Percentiles rank a stretch among this genome's conserved stretches.
These are phyloP conservation scores for Cyrtodaria siliqua DNA, from an alignment of 2,888 invertebrate genomes.

Conservation along the genomic window DNA sequence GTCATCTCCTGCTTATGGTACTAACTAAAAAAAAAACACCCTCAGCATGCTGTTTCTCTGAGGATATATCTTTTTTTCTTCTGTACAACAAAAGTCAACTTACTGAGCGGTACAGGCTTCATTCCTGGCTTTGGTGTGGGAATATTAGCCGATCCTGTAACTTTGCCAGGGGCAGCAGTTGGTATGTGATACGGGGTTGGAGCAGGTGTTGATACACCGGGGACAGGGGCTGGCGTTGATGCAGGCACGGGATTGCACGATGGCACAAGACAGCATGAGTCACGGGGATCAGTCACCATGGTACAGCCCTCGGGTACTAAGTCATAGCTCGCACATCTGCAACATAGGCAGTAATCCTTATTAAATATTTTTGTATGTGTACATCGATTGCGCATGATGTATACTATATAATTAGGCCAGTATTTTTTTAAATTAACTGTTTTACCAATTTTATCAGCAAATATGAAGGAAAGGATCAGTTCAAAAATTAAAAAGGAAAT, in stretches of 20 bases:
- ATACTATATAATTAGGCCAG: too few species aligned
- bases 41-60: too few species aligned
- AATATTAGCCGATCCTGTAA: slow-evolving; percentile 65
- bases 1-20: too few species aligned
- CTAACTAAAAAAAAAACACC: too few species aligned
- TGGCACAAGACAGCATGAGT: slow-evolving; percentile 71
- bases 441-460: too few species aligned
- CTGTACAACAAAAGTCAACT: too few species aligned
- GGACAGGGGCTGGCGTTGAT: slow-evolving; percentile 38
- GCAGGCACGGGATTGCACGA: slow-evolving; percentile 60
- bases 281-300: slow-evolving; percentile 66
- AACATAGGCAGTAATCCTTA: too few species aligned
- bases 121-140: slow-evolving; percentile 67
- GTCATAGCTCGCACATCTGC: slow-evolving; percentile 64
- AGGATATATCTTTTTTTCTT: too few species aligned
- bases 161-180: slow-evolving; percentile 65
- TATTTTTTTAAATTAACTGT: not conserved
- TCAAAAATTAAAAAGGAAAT: not conserved
- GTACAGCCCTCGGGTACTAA: slow-evolving; percentile 65
- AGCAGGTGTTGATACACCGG: slow-evolving; percentile 55
- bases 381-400: too few species aligned
- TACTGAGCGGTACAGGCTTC: slow-evolving; percentile 68
- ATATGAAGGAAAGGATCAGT: not conserved
- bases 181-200: slow-evolving; percentile 66
- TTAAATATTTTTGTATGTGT: too few species aligned